Base-by-base conservation (phyloP, 2,888 invertebrate genomes). In the Amphiduros pacificus region DNA sequence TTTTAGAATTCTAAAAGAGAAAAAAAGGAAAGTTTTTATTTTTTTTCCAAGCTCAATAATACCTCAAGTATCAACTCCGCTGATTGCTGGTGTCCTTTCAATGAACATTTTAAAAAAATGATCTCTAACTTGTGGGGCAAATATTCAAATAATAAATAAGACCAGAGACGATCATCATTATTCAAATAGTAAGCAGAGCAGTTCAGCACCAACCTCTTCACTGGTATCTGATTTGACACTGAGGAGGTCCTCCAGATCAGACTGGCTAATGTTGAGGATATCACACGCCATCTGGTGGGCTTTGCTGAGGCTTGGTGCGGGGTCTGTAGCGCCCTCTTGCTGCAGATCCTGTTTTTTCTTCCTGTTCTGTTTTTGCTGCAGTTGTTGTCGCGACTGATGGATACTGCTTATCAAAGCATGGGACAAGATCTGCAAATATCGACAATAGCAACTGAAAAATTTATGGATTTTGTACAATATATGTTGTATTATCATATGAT, bases 201-300 rank as follows among this genome's bases (percentile, higher is more conserved):
- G 17, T 36, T 36, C 9, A 36, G 36, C 36, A 36, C 17, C 17
- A 17, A 36, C 36, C 36, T 11, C 17, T 36, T 9, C 36, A 36
- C 17, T 36, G 36, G 36, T 17, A 36, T 36, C 11, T 36, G 9
- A 11, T 28, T 22, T 20, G n/a, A 50, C 51, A 24, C 58, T 51
- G 52, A 81, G 75, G 22, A 81, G 73, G 49, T 81, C 79, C 24
- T 80, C 78, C 4, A 80, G 65, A 62, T 81, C 81, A 5, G 76
- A 74, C 64, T 77, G 74, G 61, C 76, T 78, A 36, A 81, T 66
- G 63, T 81, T 77, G n/a, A 81, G 74, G 31, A 80, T 79, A 62
- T 78, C 73, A 58, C 73, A 72, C 36, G 81, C 81, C 48, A 75
- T 66, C 52, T 71, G 67, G 66, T 78, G 76, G 0, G 80, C 79